Percentiles rank a stretch among this genome's conserved stretches.
phyloP scores from a whole-genome alignment of 2,888 invertebrate species.

The Euzophera pinguis region DNA sequence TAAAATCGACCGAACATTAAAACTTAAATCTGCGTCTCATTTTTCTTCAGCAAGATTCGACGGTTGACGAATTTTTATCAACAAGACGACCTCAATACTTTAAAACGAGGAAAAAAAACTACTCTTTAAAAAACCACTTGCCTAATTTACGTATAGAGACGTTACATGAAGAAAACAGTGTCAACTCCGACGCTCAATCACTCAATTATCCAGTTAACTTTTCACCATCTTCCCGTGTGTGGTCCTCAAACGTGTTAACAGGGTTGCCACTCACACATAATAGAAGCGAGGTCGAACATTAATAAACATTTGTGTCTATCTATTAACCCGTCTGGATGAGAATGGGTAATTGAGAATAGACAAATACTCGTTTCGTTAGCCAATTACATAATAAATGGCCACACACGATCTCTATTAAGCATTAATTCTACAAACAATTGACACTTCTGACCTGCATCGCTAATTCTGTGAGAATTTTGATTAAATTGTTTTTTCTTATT shows the following conservation, averaged over 20 bases:
- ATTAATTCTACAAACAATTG: no score
- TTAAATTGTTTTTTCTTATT: no score
- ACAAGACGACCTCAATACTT: no score
- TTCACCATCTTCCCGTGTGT: slow-evolving; percentile 49
- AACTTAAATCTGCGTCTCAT: no score
- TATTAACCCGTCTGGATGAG: slow-evolving; percentile 11
- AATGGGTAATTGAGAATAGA: slow-evolving; percentile 1
- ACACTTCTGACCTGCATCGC: no score
- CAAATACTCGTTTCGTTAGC: neutral
- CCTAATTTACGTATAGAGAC: neutral
- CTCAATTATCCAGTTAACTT: slow-evolving; percentile 54
- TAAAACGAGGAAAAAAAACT: no score
- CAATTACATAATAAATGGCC: slow-evolving; percentile 1
- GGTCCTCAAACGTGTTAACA: slow-evolving; percentile 54
- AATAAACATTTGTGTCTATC: slow-evolving; percentile 44
- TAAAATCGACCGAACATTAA: no score
- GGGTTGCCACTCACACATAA: slow-evolving; percentile 43
- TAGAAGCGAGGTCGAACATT: slow-evolving; percentile 48
- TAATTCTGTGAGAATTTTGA: no score
- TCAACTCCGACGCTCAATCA: slow-evolving; percentile 21
- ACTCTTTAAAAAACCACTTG: no score
- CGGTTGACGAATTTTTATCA: no score
- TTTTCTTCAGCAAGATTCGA: no score
- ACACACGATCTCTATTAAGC: neutral
- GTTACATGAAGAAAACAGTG: slow-evolving; percentile 12